phyloP scores from a whole-genome alignment of 2,113 vertebrate genomes.

The Zosterops japonicus region DNA sequence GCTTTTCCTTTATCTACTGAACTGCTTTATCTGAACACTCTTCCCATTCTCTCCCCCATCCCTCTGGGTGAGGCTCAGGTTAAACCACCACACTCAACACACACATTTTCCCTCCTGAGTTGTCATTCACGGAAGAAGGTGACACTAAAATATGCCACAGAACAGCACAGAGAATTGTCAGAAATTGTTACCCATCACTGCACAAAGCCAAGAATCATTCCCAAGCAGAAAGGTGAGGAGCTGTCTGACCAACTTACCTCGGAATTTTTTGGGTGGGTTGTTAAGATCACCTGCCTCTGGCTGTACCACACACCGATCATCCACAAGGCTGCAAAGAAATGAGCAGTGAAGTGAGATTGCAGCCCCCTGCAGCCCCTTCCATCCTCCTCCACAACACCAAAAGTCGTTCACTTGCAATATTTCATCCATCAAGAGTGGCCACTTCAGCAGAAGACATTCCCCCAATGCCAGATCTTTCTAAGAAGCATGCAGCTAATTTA shows the following conservation, averaged over 20 bases:
- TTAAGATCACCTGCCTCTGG: constrained; percentile 96
- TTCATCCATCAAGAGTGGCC: neutral
- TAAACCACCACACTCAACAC: neutral
- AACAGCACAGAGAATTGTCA: fast-evolving
- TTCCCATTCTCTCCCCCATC: no score
- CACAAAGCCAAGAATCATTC: fast-evolving
- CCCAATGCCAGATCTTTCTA: constrained; percentile 38
- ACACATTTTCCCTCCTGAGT: fast-evolving
- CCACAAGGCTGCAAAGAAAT: constrained; percentile 86
- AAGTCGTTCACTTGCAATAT: neutral
- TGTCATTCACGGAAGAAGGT: neutral
- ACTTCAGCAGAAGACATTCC: constrained; percentile 61
- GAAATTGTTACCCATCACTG: neutral
- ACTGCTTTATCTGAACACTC: neutral
- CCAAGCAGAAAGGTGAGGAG: neutral
- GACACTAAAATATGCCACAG: neutral
- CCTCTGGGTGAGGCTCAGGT: neutral
- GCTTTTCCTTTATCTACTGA: neutral
- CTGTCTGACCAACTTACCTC: constrained; percentile 81
- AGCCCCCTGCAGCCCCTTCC: neutral
- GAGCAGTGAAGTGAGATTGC: constrained; percentile 1
- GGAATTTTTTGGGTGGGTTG: constrained; percentile 98
- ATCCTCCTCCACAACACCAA: neutral
- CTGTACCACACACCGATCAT: constrained; percentile 97
- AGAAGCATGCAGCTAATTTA: constrained; percentile 46